Percentiles rank a stretch among this genome's conserved stretches.
Evolutionary conservation across 2,113 vertebrate genomes (phyloP).

Genomic region (Saguinus midas): DNA sequence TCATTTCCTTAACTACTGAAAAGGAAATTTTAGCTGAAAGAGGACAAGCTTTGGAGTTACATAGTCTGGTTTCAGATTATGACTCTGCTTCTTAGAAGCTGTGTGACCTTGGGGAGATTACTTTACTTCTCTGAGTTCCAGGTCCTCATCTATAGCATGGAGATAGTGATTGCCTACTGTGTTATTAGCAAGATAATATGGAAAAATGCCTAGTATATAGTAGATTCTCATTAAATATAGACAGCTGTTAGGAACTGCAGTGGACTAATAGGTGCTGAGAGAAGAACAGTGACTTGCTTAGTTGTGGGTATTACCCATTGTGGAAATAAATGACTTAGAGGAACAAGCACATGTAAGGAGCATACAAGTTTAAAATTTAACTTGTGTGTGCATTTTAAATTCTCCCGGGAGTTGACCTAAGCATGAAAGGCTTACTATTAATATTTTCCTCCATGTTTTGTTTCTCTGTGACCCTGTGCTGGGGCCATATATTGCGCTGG

Average conservation of each 20-base stretch:
- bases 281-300: background rate
- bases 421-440: background rate
- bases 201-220: background rate
- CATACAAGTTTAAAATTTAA: background rate
- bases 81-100: background rate
- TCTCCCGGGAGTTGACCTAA: background rate
- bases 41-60: background rate
- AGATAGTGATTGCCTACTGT: background rate
- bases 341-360: background rate
- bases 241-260: background rate
- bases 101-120: background rate
- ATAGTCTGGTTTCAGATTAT: background rate
- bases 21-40: constrained; percentile 16
- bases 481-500: background rate
- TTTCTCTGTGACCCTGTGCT: background rate
- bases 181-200: background rate
- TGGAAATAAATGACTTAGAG: background rate
- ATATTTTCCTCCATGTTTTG: background rate
- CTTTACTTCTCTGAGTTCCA: background rate
- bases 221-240: background rate
- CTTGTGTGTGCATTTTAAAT: background rate
- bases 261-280: background rate
- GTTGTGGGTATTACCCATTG: background rate
- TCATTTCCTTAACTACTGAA: background rate
- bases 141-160: background rate